Percentiles rank a stretch among this genome's conserved stretches.
Evolutionary conservation across 2,888 invertebrate genomes (phyloP).

Genomic region (Drosophila dives): DNA sequence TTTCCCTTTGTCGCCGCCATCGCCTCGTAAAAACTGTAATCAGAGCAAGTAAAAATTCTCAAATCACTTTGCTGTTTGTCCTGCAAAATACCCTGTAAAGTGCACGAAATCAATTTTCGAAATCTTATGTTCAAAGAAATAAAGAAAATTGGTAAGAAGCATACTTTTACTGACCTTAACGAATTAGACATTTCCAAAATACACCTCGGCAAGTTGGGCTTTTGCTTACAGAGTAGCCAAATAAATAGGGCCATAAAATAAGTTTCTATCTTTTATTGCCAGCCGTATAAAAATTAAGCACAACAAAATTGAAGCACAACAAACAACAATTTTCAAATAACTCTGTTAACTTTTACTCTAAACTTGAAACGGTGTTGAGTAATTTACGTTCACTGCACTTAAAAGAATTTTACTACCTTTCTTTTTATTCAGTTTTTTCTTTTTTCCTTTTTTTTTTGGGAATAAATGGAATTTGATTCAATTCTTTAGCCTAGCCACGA

Average conservation of each 20-base stretch:
- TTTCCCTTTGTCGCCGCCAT: conserved; percentile 58
- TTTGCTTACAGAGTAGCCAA: conserved; percentile 30
- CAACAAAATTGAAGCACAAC: conserved; percentile 62
- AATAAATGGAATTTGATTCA: conserved; percentile 57
- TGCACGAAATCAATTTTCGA: background rate
- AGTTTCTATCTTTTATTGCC: conserved; percentile 79
- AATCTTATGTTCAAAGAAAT: background rate
- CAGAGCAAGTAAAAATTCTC: conserved; percentile 46
- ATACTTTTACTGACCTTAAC: too few relatives aligned
- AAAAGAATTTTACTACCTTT: conserved; percentile 63
- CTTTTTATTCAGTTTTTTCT: conserved; percentile 4
- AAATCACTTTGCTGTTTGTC: background rate
- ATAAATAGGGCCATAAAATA: conserved; percentile 81
- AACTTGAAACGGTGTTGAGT: conserved; percentile 49
- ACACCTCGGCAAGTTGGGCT: background rate
- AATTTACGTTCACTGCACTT: conserved; percentile 62
- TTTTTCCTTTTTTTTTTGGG: conserved; percentile 17
- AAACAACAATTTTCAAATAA: conserved; percentile 51
- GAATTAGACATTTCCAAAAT: background rate
- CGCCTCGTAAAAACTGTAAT: conserved; percentile 78
- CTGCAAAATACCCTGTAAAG: conserved; percentile 16
- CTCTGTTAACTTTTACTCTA: conserved; percentile 68
- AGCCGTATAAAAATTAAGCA: conserved; percentile 68
- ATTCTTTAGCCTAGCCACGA: conserved; percentile 48
- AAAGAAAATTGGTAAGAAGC: background rate